Base-by-base conservation (phyloP, 2,888 invertebrate genomes). In the Lasioglossum vierecki region DNA sequence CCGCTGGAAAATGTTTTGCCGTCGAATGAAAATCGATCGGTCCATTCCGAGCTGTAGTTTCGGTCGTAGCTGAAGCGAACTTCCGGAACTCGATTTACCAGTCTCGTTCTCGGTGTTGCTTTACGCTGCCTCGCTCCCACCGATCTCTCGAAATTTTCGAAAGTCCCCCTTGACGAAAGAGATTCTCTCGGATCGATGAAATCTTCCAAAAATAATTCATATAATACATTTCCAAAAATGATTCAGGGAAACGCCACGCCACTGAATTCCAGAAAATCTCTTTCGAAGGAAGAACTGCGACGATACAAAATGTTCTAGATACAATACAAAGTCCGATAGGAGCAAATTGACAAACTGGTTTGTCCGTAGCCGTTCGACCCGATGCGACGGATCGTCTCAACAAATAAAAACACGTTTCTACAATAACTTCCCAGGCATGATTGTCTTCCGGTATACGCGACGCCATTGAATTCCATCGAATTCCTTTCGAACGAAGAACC, bases 11-110 rank as follows among this genome's bases (percentile, higher is more conserved):
- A 57, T 53, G 74, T 63, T 79, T 26, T 18, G 44, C 30, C 44
- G 9, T 15, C n/a, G 53, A 80, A 15, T 30, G 53, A 78, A 22
- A 35, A 68, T 66, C 63, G 63, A 66, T 35, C 63, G 63, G 6
- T 30, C 63, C 63, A 30, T 35, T 66, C 30, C 30, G 30, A 15
- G 30, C 15, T 26, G 63, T 26, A 63, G 63, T 63, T 60, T 60
- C 57, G 26, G 26, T 26, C 4, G 26, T 13, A 13, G 6, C 35
- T 35, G 30, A 35, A 30, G 63, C 63, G 63, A 66, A 66, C 63
- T 66, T 35, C 35, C 30, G 63, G 35, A 66, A 66, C 18, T 66
- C 63, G 60, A 60, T 60, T 60, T 66, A 30, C 63, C 35, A 35
- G 15, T 66, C 35, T 66, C 63, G 63, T 18, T 6, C 13, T 5